These are phyloP conservation scores for Pseudanteris insignis DNA, from an alignment of 2,888 invertebrate species.

Conservation along the genomic window DNA sequence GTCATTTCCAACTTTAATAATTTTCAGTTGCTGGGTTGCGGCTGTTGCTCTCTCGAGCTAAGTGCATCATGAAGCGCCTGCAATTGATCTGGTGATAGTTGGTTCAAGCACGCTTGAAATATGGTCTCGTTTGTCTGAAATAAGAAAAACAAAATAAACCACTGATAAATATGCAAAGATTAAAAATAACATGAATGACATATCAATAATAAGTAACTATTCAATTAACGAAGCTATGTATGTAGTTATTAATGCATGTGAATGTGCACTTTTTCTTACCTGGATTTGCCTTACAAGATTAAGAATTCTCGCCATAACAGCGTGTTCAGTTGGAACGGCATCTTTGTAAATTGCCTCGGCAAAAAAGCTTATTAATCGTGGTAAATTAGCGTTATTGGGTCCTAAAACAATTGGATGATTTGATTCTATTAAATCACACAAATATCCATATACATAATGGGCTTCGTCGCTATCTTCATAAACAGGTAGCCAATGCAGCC, in stretches of 20 bases:
- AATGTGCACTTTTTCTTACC: slow-evolving; percentile 69
- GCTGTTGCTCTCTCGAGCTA: slow-evolving; percentile 61
- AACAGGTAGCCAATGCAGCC: slow-evolving; percentile 94
- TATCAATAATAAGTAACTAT: no score
- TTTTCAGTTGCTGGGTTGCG: slow-evolving; percentile 39
- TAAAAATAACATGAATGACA: no score
- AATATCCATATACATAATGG: slow-evolving; percentile 92
- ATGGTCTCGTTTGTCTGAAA: slow-evolving; percentile 79
- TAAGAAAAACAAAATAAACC: no score
- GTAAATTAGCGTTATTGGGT: slow-evolving; percentile 87
- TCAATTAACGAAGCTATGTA: no score
- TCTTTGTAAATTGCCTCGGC: slow-evolving; percentile 89
- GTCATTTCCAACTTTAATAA: slow-evolving; percentile 13
- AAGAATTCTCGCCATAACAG: slow-evolving; percentile 81
- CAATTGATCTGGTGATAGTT: slow-evolving; percentile 82
- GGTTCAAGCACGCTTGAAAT: slow-evolving; percentile 81
- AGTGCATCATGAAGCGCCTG: slow-evolving; percentile 83
- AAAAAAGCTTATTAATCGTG: slow-evolving; percentile 85
- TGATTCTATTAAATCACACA: slow-evolving; percentile 93
- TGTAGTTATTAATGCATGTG: not conserved
- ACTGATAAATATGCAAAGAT: no score
- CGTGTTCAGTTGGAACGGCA: slow-evolving; percentile 79
- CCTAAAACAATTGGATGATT: slow-evolving; percentile 90
- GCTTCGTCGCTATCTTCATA: slow-evolving; percentile 96
- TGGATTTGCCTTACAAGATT: slow-evolving; percentile 88